These are phyloP conservation scores for Orestias chungarensis DNA, from an alignment of 2,797 vertebrate species.

Conservation along the genomic window DNA sequence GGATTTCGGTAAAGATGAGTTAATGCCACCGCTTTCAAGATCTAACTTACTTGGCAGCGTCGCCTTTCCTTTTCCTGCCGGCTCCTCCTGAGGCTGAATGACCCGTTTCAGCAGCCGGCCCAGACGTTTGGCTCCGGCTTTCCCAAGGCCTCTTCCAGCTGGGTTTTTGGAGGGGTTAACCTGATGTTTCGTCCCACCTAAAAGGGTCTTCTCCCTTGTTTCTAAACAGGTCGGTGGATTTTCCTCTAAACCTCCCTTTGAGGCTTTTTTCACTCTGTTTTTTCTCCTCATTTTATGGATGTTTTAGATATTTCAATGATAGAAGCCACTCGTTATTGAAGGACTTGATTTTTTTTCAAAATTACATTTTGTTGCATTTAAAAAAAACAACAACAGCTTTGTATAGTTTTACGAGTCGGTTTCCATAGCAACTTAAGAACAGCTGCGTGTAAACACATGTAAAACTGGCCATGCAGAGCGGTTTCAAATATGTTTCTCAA, in stretches of 20 bases:
- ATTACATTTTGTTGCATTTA: neutral
- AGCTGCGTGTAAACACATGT: neutral
- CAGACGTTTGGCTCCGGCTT: conserved; percentile 53
- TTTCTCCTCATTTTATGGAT: conserved; percentile 12
- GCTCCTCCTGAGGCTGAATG: conserved; percentile 3
- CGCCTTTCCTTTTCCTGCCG: fast-evolving
- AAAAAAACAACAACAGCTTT: conserved; percentile 14
- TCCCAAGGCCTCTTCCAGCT: conserved; percentile 40
- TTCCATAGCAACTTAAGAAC: neutral
- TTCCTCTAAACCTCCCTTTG: neutral
- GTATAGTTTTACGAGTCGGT: neutral
- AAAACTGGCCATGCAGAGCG: neutral
- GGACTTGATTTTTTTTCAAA: neutral
- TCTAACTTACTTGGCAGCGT: conserved; percentile 36
- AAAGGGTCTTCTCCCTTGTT: neutral
- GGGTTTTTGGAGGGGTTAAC: neutral
- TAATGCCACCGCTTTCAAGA: neutral
- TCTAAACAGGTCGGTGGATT: neutral
- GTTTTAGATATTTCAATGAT: neutral
- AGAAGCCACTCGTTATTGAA: conserved; percentile 7
- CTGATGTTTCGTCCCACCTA: neutral
- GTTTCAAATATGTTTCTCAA: neutral
- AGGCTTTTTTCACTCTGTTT: neutral
- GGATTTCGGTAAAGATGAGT: neutral
- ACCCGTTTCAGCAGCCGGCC: conserved; percentile 35